Percentiles rank a stretch among this genome's conserved stretches.
These are phyloP conservation scores for Drosophila limbata DNA, from an alignment of 2,888 invertebrate species.

Conservation along the genomic window DNA sequence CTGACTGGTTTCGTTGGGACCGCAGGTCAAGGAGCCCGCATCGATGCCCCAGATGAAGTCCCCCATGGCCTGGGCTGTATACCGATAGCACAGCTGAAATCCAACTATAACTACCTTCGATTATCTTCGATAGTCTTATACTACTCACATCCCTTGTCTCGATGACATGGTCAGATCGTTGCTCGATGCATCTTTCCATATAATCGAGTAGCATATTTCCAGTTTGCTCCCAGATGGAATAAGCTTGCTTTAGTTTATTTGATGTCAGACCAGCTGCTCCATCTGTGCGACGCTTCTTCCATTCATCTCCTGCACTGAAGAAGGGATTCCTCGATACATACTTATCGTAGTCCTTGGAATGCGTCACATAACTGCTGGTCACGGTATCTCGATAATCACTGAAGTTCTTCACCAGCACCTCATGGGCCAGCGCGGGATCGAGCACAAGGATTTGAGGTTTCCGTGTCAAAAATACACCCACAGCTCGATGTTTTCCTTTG, in stretches of 20 bases:
- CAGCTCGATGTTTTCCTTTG: slow-evolving; percentile 74
- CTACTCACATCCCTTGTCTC: slow-evolving; percentile 76
- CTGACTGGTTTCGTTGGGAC: slow-evolving; percentile 30
- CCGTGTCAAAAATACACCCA: slow-evolving; percentile 84
- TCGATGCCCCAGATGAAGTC: slow-evolving; percentile 83
- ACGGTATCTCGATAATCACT: slow-evolving; percentile 79
- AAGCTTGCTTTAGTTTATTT: slow-evolving; percentile 83
- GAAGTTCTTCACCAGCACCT: slow-evolving; percentile 85
- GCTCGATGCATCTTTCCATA: slow-evolving; percentile 34
- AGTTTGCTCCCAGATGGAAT: slow-evolving; percentile 68
- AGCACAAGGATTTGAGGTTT: slow-evolving; percentile 83
- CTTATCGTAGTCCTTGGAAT: slow-evolving; percentile 56
- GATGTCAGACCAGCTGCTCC: slow-evolving; percentile 86
- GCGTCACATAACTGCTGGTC: slow-evolving; percentile 58
- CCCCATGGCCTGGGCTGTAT: slow-evolving; percentile 72
- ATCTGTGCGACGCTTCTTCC: slow-evolving; percentile 85
- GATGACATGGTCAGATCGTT: slow-evolving; percentile 46
- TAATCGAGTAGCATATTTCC: slow-evolving; percentile 60
- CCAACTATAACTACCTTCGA: neutral
- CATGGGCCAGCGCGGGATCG: slow-evolving; percentile 83
- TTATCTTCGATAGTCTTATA: neutral
- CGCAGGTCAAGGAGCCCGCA: slow-evolving; percentile 63
- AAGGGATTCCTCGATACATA: slow-evolving; percentile 64
- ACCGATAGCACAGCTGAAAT: slow-evolving; percentile 73
- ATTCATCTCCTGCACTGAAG: slow-evolving; percentile 71